Evolutionary conservation across 2,797 vertebrate genomes (phyloP).

Genomic region (Anguilla obscura): DNA sequence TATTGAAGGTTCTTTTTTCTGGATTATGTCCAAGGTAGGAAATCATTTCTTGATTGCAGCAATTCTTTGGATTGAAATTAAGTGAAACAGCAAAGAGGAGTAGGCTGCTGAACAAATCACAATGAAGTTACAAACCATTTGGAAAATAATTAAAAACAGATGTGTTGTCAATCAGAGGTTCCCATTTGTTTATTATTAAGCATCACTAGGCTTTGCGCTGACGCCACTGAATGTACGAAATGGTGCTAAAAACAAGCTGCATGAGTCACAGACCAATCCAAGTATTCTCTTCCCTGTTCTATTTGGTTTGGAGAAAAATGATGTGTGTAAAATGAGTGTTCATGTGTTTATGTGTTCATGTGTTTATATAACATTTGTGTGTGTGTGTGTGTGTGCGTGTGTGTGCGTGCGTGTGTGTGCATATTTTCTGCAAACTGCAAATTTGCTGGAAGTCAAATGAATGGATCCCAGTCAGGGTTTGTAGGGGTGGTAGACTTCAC

Average conservation of each 20-base stretch:
- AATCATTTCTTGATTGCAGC: not conserved
- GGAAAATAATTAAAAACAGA: not conserved
- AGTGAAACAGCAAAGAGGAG: not conserved
- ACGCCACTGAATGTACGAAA: not conserved
- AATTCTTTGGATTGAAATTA: not conserved
- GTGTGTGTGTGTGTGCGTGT: not conserved
- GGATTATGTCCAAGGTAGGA: not conserved
- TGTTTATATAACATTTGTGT: not conserved
- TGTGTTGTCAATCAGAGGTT: not conserved
- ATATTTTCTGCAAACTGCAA: not conserved
- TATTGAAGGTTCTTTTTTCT: not conserved
- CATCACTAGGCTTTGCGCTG: not conserved
- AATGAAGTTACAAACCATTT: not conserved
- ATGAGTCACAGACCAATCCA: not conserved
- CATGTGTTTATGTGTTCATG: not conserved
- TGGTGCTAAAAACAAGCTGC: not conserved
- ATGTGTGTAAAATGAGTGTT: not conserved
- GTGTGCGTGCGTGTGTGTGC: not conserved
- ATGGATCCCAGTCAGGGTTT: not conserved
- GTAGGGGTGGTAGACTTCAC: not conserved
- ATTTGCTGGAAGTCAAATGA: not conserved
- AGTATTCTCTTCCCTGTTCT: not conserved
- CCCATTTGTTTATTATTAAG: not conserved
- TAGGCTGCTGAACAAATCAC: not conserved
- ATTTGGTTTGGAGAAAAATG: not conserved